phyloP scores from a whole-genome alignment of 2,113 vertebrate genomes.

The Donacobius atricapilla region DNA sequence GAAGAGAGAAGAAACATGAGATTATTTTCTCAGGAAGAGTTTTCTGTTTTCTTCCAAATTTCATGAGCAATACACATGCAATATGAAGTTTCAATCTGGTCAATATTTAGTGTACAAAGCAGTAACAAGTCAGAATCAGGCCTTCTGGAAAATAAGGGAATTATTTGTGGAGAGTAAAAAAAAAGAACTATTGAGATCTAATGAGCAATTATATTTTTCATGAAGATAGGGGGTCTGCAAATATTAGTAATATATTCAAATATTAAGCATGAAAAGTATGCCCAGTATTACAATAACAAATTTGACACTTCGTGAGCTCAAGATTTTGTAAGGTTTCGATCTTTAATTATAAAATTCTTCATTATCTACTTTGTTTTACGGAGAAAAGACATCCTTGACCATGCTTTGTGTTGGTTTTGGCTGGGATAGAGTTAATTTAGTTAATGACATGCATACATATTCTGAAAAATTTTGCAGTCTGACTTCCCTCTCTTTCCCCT shows the following conservation, averaged over 20 bases:
- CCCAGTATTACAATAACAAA: neutral
- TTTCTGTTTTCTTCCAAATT: neutral
- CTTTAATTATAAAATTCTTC: neutral
- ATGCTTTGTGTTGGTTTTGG: neutral
- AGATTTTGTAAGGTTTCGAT: neutral
- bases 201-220: neutral
- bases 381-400: neutral
- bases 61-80: neutral
- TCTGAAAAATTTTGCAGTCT: neutral
- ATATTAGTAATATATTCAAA: neutral
- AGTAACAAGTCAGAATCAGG: neutral
- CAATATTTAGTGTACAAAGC: neutral
- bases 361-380: neutral
- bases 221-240: neutral
- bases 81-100: neutral
- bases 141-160: neutral
- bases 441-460: fast-evolving
- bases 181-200: neutral
- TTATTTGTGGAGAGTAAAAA: neutral
- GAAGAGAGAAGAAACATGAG: neutral
- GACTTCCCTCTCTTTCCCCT: neutral
- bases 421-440: neutral
- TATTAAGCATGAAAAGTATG: neutral
- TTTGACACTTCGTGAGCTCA: neutral
- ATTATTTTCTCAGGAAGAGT: neutral